Evolutionary conservation across 2,888 invertebrate genomes (phyloP).

Genomic region (Andrena minutula): DNA sequence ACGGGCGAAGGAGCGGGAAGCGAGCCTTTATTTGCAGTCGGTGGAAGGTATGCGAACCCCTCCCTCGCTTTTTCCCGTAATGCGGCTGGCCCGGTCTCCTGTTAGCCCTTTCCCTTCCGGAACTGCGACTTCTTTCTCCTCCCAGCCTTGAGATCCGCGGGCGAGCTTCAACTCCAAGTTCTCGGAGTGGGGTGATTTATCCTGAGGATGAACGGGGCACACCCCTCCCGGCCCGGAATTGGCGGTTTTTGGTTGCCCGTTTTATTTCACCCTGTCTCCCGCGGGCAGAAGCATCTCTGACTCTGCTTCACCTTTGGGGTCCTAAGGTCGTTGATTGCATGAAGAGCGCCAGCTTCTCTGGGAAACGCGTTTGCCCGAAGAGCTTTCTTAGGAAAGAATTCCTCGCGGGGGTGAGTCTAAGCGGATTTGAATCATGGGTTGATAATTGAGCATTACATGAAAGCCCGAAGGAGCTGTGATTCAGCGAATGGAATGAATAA

Average conservation of each 20-base stretch:
- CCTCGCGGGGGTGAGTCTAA: too few species aligned
- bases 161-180: slow-evolving; percentile 38
- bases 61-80: slow-evolving; percentile 58
- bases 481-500: too few species aligned
- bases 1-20: slow-evolving; percentile 66
- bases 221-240: slow-evolving; percentile 24
- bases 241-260: slow-evolving; percentile 32
- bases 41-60: slow-evolving; percentile 63
- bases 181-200: slow-evolving; percentile 56
- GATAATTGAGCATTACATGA: too few species aligned
- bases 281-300: not conserved
- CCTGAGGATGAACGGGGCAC: slow-evolving; percentile 43
- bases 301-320: not conserved
- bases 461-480: too few species aligned
- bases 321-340: not conserved
- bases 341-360: not conserved
- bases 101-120: slow-evolving; percentile 45
- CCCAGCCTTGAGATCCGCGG: slow-evolving; percentile 17
- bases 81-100: slow-evolving; percentile 36
- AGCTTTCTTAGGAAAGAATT: too few species aligned
- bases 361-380: too few species aligned
- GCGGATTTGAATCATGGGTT: too few species aligned
- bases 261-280: not conserved
- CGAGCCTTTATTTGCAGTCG: slow-evolving; percentile 70
- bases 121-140: slow-evolving; percentile 49